Conservation (phyloP, 2,888 invertebrate genomes). For the Caenorhabditis sinica region DNA sequence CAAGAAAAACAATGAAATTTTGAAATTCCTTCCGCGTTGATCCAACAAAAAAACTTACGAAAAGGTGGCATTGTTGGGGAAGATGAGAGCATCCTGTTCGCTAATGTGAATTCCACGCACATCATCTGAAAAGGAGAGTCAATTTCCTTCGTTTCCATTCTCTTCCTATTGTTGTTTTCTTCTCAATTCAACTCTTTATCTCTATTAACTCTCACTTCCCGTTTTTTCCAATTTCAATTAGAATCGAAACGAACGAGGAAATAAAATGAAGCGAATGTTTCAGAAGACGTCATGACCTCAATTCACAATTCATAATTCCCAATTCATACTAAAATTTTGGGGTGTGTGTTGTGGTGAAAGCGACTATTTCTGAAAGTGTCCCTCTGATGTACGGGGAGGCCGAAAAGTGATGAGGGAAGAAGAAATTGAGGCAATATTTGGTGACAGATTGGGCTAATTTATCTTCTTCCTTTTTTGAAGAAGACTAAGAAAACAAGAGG, state of each 20-base stretch:
- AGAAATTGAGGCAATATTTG: slow-evolving; percentile 36
- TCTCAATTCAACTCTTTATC: not conserved
- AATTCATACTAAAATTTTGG: too few species aligned
- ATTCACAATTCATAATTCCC: not conserved
- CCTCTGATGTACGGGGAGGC: not conserved
- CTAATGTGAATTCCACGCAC: slow-evolving; percentile 63
- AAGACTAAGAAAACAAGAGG: not conserved
- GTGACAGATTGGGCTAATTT: slow-evolving; percentile 41
- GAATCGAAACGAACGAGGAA: slow-evolving; percentile 13
- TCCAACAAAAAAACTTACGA: slow-evolving; percentile 60
- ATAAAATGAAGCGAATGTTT: not conserved
- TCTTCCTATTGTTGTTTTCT: slow-evolving; percentile 3
- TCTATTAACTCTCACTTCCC: slow-evolving; percentile 6
- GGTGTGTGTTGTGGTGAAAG: too few species aligned
- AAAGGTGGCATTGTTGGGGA: slow-evolving; percentile 67
- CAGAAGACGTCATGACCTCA: slow-evolving; percentile 9
- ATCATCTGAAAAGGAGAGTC: slow-evolving; percentile 47
- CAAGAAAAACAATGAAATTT: slow-evolving; percentile 28
- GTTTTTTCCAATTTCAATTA: not conserved
- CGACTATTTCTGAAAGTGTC: too few species aligned
- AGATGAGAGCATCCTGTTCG: slow-evolving; percentile 65
- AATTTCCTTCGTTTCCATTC: not conserved
- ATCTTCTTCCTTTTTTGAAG: not conserved
- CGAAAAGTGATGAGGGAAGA: not conserved
- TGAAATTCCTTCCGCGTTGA: not conserved